Evolutionary conservation across 2,888 invertebrate genomes (phyloP).

Genomic region (Drosophila paranaensis): DNA sequence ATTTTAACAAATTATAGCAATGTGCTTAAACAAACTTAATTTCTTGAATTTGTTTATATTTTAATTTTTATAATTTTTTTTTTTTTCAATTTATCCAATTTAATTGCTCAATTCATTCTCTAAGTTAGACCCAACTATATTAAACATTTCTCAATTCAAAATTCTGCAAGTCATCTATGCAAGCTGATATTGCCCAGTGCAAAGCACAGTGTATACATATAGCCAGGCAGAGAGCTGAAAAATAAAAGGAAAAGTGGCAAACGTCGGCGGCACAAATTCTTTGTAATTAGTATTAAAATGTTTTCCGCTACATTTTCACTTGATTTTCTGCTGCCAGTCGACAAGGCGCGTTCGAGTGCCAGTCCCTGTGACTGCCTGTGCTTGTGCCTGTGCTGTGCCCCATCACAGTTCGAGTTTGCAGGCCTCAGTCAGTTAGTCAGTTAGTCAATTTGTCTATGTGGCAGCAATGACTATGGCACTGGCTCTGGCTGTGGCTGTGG

Average conservation of each 20-base stretch:
- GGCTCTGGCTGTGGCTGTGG: slow-evolving; percentile 8
- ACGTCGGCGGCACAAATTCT: slow-evolving; percentile 77
- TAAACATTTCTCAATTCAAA: not conserved
- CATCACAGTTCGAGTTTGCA: slow-evolving; percentile 20
- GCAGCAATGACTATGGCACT: slow-evolving; percentile 8
- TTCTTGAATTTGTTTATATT: too few species aligned
- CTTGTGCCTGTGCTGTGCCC: slow-evolving; percentile 14
- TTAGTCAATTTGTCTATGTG: slow-evolving; percentile 78
- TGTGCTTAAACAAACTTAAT: too few species aligned
- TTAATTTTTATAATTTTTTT: too few species aligned
- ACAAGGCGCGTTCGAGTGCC: slow-evolving; percentile 14
- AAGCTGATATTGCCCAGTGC: slow-evolving; percentile 14
- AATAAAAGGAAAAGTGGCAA: slow-evolving; percentile 62
- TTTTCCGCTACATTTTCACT: slow-evolving; percentile 81
- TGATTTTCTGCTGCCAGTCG: slow-evolving; percentile 63
- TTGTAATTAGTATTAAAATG: slow-evolving; percentile 81
- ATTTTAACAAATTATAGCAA: too few species aligned
- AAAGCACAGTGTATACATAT: slow-evolving; percentile 33
- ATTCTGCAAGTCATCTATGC: not conserved
- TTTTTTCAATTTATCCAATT: too few species aligned
- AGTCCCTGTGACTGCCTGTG: slow-evolving; percentile 1
- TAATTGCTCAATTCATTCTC: not conserved
- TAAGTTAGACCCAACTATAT: not conserved
- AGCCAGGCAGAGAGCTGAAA: slow-evolving; percentile 8
- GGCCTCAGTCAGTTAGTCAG: slow-evolving; percentile 51